Conservation (phyloP, 2,113 vertebrate genomes). For the Tilapia sparmanii region DNA sequence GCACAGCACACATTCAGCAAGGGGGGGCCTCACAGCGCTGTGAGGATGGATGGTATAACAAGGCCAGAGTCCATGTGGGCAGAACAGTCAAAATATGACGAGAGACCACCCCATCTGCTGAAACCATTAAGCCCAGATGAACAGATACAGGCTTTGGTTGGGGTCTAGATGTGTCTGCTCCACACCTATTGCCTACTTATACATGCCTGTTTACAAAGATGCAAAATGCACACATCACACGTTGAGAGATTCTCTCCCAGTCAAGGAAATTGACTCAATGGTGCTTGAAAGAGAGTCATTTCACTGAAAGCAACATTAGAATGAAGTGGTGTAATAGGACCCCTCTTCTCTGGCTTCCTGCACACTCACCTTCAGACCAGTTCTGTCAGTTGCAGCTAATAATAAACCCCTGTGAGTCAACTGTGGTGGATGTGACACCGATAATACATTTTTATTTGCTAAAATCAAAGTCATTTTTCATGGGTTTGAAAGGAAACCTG, state of each 20-base stretch:
- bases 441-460: neutral
- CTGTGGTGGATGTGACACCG: neutral
- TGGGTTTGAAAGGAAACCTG: neutral
- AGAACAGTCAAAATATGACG: slow-evolving; percentile 34
- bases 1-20: slow-evolving; percentile 48
- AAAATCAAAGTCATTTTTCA: slow-evolving; percentile 23
- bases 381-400: neutral
- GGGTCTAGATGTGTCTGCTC: neutral
- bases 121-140: neutral
- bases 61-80: slow-evolving; percentile 58
- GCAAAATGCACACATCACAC: neutral
- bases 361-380: neutral
- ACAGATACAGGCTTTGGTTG: neutral
- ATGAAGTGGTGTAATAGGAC: slow-evolving; percentile 33
- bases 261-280: slow-evolving; percentile 33
- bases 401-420: slow-evolving; percentile 5
- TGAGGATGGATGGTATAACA: slow-evolving; percentile 41
- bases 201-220: neutral
- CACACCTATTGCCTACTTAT: neutral
- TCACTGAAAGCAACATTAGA: slow-evolving; percentile 30
- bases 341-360: slow-evolving; percentile 18
- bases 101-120: slow-evolving; percentile 31
- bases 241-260: neutral
- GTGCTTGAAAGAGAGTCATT: slow-evolving; percentile 47
- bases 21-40: slow-evolving; percentile 19